Base-by-base conservation (phyloP, 2,797 vertebrate species). In the Melanotaenia trifasciata region DNA sequence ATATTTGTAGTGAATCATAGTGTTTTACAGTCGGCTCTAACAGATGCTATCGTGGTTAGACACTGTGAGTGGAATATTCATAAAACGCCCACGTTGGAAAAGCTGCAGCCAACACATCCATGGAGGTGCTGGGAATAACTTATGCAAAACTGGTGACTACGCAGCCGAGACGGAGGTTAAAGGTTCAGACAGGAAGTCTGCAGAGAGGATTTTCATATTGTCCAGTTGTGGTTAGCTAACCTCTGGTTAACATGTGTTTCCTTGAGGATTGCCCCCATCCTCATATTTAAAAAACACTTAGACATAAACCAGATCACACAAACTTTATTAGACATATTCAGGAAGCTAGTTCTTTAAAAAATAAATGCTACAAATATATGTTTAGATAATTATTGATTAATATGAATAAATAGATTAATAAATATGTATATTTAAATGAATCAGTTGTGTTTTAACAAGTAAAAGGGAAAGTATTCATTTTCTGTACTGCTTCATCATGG, bases 1-100 rank as follows among this genome's bases (percentile, higher is more conserved):
- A 30, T 30, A 30, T 30, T 30, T 30, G 28, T 30, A 30, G 28
- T 30, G 28, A 30, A 4, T 60, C 22, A 36, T 58, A 47, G 62
- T 59, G 18, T 33, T 59, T 51, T 60, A 3, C 60, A 50, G 26
- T 35, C n/a, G 13, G 28, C 45, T 53, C 28, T 53, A 69, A 72
- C 66, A 72, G 50, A 76, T 68, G 65, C 56, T 72, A 58, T 60
- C 56, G 61, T 22, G 22, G 32, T 71, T 58, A 12, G 66, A 66
- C 38, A 35, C n/a, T 32, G 66, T 54, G 10, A 28, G 36, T 53
- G 54, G 63, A 75, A 80, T 71, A 80, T 80, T 80, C 45, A 80
- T 75, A 58, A 72, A 70, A 80, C 47, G 6, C 67, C 62, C 72
- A 72, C 78, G 38, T 50, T 32, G 63, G 65, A 59, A 63, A 61